phyloP scores from a whole-genome alignment of 92 coral and sea anemone species.

The Epizoanthus rinbou region DNA sequence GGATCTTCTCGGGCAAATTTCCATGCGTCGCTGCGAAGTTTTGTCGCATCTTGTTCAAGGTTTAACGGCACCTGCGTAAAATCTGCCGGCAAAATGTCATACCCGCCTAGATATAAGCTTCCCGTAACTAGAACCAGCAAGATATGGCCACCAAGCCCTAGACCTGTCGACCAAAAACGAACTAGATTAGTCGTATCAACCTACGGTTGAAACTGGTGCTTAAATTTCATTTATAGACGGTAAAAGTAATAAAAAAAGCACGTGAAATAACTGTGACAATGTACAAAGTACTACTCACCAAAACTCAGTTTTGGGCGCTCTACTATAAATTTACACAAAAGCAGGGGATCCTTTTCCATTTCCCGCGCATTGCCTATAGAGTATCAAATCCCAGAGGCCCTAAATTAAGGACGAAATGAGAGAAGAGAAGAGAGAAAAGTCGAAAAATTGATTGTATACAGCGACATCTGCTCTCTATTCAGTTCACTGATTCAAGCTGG shows the following conservation, averaged over 20 bases:
- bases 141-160: conserved; percentile 79
- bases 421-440: not conserved
- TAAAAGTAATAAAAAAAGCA: not conserved
- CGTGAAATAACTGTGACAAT: not conserved
- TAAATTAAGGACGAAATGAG: not conserved
- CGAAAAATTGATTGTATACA: not conserved
- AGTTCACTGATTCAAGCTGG: conserved; percentile 2
- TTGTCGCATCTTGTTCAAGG: conserved; percentile 82
- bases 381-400: not conserved
- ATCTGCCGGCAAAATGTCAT: conserved; percentile 93
- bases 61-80: conserved; percentile 91
- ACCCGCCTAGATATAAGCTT: conserved; percentile 73
- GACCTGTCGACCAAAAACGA: conserved; percentile 53
- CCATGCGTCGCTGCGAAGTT: conserved; percentile 97
- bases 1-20: conserved; percentile 88
- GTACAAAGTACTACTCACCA: conserved; percentile 54
- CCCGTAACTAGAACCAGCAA: conserved; percentile 72
- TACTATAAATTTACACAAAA: conserved; percentile 64
- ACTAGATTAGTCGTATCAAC: not conserved
- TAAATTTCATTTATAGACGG: not conserved
- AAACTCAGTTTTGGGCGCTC: conserved; percentile 65
- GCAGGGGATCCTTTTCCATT: conserved; percentile 35
- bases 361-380: not conserved
- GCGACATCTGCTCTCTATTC: not conserved
- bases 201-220: not conserved